A percentile compares a stretch with the other conserved stretches of the same genome.
These are phyloP conservation scores for Sapayoa aenigma DNA, from an alignment of 2,113 vertebrate species.

Conservation along the genomic window DNA sequence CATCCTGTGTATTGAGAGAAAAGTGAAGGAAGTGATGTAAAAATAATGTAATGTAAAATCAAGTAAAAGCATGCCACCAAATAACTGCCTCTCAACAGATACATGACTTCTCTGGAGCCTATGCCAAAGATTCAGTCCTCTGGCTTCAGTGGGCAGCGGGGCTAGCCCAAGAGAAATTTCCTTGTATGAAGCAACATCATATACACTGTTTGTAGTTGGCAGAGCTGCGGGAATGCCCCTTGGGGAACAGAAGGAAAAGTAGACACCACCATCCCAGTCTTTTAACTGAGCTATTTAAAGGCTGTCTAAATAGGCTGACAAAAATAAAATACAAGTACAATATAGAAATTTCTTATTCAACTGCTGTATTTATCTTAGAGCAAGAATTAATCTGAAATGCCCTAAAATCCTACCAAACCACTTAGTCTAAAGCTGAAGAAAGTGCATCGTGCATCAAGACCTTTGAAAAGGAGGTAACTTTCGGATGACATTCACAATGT, in stretches of 20 bases:
- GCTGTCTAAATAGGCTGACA: neutral
- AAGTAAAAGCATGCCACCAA: neutral
- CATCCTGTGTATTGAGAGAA: slow-evolving; percentile 72
- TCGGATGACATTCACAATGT: neutral
- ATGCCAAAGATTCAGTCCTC: neutral
- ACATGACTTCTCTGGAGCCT: neutral
- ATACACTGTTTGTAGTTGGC: neutral
- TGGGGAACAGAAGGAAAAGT: neutral
- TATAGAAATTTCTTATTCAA: neutral
- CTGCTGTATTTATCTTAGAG: neutral
- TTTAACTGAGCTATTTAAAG: neutral
- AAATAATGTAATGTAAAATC: neutral
- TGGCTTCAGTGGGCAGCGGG: neutral
- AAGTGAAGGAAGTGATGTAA: neutral
- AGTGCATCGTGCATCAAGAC: neutral
- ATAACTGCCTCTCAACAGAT: neutral
- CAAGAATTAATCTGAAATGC: neutral
- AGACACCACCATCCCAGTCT: neutral
- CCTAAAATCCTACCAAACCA: neutral
- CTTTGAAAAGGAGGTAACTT: neutral
- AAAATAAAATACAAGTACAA: neutral
- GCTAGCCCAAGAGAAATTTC: neutral
- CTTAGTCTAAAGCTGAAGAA: neutral
- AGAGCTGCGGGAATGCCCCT: neutral
- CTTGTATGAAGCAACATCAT: neutral